Conservation (phyloP, 2,797 vertebrate species). For the Micrastur ruficollis region DNA sequence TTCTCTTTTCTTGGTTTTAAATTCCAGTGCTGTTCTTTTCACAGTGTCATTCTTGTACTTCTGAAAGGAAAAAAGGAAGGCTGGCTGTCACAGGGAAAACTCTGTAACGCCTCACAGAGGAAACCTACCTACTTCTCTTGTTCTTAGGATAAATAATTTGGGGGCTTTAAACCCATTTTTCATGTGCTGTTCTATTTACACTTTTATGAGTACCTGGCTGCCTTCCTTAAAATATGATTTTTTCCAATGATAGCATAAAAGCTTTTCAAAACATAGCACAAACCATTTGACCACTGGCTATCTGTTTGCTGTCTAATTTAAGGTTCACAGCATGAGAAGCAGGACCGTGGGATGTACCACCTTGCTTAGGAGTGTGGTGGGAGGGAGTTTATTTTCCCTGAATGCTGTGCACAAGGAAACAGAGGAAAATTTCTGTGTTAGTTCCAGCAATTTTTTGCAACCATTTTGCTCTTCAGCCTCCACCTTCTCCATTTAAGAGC, state of each 20-base stretch:
- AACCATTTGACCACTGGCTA: neutral
- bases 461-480: neutral
- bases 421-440: neutral
- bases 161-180: neutral
- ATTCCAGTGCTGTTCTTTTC: conserved; percentile 13
- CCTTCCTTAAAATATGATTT: neutral
- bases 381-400: neutral
- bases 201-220: neutral
- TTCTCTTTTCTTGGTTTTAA: conserved; percentile 12
- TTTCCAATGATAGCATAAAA: neutral
- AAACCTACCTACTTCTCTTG: neutral
- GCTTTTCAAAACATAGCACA: neutral
- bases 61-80: neutral
- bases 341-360: neutral
- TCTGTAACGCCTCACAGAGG: neutral
- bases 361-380: neutral
- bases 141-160: neutral
- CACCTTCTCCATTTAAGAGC: neutral
- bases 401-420: neutral
- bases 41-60: neutral
- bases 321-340: neutral
- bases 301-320: neutral
- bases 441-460: neutral
- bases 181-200: neutral
- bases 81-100: neutral